phyloP scores from a whole-genome alignment of 1,140 invertebrate species.

The Tetranychus urticae region DNA sequence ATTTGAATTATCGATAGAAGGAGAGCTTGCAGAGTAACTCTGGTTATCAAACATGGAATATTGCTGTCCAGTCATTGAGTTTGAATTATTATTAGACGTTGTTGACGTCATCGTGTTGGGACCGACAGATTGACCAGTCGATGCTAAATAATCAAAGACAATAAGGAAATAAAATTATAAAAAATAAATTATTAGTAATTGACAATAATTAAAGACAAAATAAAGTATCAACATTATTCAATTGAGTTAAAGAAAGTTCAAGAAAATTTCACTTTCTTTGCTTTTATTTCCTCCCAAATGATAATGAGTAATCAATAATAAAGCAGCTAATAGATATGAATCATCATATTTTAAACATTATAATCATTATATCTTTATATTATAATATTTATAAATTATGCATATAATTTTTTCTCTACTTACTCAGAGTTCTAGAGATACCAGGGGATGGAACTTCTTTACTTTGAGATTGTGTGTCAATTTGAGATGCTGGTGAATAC shows the following conservation, averaged over 20 bases:
- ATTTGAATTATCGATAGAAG: not conserved
- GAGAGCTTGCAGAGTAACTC: not conserved
- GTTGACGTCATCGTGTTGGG: not conserved
- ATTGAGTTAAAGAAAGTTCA: not conserved
- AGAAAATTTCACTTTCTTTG: not conserved
- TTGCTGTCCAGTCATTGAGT: not conserved
- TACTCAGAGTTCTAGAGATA: not conserved
- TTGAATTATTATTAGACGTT: not conserved
- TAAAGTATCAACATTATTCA: not conserved
- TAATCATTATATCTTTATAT: no score
- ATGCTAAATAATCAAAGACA: not conserved
- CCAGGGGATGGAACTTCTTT: not conserved
- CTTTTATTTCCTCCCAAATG: no score
- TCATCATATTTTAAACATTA: no score
- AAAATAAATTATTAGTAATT: not conserved
- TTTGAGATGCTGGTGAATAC: constrained; percentile 1
- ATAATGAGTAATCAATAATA: no score
- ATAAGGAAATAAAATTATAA: not conserved
- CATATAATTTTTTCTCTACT: not conserved
- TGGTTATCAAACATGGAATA: not conserved
- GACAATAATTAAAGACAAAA: not conserved
- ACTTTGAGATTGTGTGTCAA: not conserved
- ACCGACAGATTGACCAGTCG: not conserved
- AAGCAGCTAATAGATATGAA: no score
- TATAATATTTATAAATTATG: no score